These are phyloP conservation scores for Cynopterus sphinx DNA, from an alignment of 2,797 vertebrate genomes.

Conservation along the genomic window DNA sequence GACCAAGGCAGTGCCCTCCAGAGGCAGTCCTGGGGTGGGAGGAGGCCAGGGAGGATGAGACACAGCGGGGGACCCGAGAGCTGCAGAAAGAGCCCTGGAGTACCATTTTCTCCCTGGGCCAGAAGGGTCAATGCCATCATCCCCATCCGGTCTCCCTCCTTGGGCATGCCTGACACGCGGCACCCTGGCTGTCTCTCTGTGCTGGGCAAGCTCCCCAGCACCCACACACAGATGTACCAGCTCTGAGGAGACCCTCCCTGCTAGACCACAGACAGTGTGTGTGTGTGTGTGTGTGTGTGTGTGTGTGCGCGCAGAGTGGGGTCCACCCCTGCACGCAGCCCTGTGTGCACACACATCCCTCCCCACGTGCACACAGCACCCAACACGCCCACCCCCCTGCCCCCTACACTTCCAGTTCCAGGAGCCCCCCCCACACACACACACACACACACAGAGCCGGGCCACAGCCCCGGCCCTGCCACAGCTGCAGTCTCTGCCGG, in stretches of 20 bases:
- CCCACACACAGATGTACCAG: background rate
- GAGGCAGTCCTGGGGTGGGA: background rate
- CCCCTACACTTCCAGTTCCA: background rate
- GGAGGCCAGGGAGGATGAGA: background rate
- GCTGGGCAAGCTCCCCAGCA: conserved; percentile 34
- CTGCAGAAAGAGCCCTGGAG: conserved; percentile 28
- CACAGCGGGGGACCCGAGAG: background rate
- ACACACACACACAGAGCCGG: background rate
- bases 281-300: background rate
- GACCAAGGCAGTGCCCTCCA: background rate
- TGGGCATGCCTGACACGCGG: background rate
- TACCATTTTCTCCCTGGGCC: background rate
- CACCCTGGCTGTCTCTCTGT: background rate
- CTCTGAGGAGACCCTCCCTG: background rate
- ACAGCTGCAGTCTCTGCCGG: conserved; percentile 62
- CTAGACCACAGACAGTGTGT: background rate
- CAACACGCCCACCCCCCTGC: conserved; percentile 54
- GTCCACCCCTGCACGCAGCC: background rate
- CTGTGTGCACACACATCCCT: background rate
- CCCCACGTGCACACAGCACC: conserved; percentile 43
- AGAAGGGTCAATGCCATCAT: background rate
- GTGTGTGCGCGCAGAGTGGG: background rate
- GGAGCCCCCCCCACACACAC: background rate
- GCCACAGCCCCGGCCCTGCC: conserved; percentile 60
- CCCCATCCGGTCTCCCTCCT: background rate